Percentiles rank a stretch among this genome's conserved stretches.
Evolutionary conservation across 1,140 invertebrate genomes (phyloP).

Genomic region (Vanessa tameamea): DNA sequence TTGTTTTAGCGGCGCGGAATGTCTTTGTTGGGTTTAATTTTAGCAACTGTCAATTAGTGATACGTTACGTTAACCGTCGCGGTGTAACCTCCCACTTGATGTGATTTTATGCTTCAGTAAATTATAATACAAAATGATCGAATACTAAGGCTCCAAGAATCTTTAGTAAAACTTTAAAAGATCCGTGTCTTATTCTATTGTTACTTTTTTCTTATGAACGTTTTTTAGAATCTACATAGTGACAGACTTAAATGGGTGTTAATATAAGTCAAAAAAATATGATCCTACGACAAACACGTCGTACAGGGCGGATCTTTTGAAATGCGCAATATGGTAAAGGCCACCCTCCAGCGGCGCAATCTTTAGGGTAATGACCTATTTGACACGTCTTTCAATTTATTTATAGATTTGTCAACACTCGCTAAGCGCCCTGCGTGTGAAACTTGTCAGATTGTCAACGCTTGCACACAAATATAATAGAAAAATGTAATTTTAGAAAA

Average conservation of each 20-base stretch:
- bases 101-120: no score
- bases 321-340: background rate
- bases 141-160: no score
- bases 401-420: background rate
- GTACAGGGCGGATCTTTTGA: no score
- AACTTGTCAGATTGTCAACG: conserved; percentile 4
- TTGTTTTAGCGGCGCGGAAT: conserved; percentile 17
- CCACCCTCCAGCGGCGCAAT: background rate
- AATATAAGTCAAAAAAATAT: no score
- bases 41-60: conserved; percentile 38
- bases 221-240: no score
- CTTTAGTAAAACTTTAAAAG: no score
- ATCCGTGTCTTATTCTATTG: no score
- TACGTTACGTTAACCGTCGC: background rate
- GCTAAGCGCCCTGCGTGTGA: background rate
- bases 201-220: no score
- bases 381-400: conserved; percentile 1
- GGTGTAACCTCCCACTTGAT: no score
- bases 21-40: conserved; percentile 33
- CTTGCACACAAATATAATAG: background rate
- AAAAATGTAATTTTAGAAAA: background rate
- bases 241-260: no score
- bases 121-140: no score
- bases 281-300: no score
- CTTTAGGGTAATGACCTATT: background rate